Evolutionary conservation across 2,113 vertebrate species (phyloP).

Genomic region (Tyto alba): DNA sequence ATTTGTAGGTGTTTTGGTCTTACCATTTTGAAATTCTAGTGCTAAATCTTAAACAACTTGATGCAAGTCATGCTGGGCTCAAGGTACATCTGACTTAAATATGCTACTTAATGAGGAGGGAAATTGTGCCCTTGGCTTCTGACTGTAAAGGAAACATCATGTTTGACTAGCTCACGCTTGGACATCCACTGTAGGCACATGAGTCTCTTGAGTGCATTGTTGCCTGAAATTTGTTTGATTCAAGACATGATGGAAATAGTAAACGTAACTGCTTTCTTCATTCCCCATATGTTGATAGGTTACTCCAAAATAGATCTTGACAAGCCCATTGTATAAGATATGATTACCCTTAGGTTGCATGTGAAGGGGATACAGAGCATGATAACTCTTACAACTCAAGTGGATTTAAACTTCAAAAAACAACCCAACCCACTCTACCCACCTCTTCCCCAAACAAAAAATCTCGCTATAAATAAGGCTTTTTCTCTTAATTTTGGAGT

Average conservation of each 20-base stretch:
- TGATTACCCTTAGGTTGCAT: accelerated
- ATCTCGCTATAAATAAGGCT: not conserved
- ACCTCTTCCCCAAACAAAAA: not conserved
- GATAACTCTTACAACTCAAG: not conserved
- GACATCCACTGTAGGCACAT: not conserved
- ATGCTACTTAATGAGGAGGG: not conserved
- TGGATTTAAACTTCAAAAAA: not conserved
- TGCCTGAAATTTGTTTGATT: not conserved
- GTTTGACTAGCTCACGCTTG: not conserved
- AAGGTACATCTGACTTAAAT: not conserved
- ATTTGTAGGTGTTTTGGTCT: not conserved
- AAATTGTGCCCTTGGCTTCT: not conserved
- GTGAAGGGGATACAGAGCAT: not conserved
- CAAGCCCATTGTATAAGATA: not conserved
- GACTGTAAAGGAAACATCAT: accelerated
- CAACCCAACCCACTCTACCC: accelerated
- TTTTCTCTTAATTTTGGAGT: not conserved
- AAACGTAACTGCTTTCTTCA: not conserved
- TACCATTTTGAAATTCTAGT: not conserved
- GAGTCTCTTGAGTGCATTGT: not conserved
- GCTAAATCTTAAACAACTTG: not conserved
- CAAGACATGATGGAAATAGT: not conserved
- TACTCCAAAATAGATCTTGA: not conserved
- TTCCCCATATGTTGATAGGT: not conserved
- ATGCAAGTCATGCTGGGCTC: not conserved